Percentiles rank a stretch among this genome's conserved stretches.
phyloP scores from a whole-genome alignment of 2,113 vertebrate genomes.

The Corythaixoides concolor region DNA sequence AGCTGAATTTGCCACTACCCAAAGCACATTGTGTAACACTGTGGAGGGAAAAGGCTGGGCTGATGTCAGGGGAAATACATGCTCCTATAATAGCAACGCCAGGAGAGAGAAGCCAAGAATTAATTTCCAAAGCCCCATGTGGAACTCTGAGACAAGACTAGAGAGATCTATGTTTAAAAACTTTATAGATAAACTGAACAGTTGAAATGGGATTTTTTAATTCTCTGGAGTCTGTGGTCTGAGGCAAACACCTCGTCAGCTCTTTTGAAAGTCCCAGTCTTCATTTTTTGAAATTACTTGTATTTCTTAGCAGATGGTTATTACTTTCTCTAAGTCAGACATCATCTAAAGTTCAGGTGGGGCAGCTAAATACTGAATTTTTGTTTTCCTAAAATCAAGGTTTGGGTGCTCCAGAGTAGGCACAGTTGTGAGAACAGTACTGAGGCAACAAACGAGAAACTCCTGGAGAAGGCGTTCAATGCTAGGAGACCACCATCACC shows the following conservation, averaged over 20 bases:
- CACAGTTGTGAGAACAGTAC: not conserved
- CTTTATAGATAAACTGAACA: not conserved
- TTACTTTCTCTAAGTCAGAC: not conserved
- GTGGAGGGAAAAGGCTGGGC: not conserved
- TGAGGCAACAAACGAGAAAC: not conserved
- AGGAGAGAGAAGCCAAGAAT: not conserved
- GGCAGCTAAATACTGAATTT: not conserved
- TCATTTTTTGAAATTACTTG: not conserved
- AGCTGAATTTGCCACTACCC: not conserved
- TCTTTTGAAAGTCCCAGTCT: not conserved
- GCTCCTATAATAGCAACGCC: not conserved
- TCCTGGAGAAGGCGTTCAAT: not conserved
- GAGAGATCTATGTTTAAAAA: not conserved
- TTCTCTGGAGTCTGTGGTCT: not conserved
- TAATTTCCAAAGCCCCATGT: not conserved
- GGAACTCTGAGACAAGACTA: not conserved
- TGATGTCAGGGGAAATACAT: not conserved
- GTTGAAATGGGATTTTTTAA: not conserved
- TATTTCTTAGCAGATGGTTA: not conserved
- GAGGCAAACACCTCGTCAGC: not conserved
- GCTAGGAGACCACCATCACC: not conserved
- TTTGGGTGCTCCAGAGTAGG: not conserved
- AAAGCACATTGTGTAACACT: not conserved
- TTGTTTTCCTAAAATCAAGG: not conserved
- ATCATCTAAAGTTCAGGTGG: not conserved